Evolutionary conservation across 2,888 invertebrate species (phyloP).

Genomic region (Alloscopus bannaensis): DNA sequence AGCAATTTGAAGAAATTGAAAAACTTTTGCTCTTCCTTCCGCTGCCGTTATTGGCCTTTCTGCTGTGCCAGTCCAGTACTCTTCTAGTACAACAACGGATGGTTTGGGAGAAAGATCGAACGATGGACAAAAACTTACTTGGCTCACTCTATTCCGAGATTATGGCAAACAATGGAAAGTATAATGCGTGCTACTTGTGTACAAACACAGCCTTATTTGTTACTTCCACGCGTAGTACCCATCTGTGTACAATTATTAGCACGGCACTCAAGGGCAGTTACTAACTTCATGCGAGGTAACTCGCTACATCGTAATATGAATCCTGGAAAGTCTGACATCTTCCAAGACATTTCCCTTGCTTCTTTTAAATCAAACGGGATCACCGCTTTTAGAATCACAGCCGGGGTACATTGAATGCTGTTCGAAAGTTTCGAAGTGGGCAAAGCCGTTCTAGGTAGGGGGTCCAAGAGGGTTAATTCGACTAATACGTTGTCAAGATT

Average conservation of each 20-base stretch:
- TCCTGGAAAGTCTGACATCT: too few species aligned
- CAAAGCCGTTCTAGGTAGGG: too few species aligned
- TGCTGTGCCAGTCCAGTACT: not conserved
- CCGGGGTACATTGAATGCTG: too few species aligned
- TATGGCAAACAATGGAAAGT: not conserved
- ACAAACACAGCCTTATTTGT: not conserved
- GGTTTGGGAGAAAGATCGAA: conserved; percentile 11
- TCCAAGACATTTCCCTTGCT: too few species aligned
- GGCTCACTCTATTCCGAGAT: not conserved
- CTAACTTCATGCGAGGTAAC: not conserved
- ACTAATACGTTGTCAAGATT: too few species aligned
- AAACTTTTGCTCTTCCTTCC: conserved; percentile 52
- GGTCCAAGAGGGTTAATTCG: too few species aligned
- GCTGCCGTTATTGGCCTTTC: not conserved
- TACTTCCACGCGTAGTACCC: not conserved
- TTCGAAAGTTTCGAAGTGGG: too few species aligned
- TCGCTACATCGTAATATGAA: not conserved
- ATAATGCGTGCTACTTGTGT: not conserved
- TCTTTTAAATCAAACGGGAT: too few species aligned
- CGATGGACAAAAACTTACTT: not conserved
- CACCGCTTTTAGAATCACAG: too few species aligned
- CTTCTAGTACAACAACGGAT: not conserved
- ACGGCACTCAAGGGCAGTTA: not conserved
- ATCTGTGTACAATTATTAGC: not conserved
- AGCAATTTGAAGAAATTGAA: conserved; percentile 60